phyloP scores from a whole-genome alignment of 2,888 invertebrate genomes.

The Apomyelois bistriatella region DNA sequence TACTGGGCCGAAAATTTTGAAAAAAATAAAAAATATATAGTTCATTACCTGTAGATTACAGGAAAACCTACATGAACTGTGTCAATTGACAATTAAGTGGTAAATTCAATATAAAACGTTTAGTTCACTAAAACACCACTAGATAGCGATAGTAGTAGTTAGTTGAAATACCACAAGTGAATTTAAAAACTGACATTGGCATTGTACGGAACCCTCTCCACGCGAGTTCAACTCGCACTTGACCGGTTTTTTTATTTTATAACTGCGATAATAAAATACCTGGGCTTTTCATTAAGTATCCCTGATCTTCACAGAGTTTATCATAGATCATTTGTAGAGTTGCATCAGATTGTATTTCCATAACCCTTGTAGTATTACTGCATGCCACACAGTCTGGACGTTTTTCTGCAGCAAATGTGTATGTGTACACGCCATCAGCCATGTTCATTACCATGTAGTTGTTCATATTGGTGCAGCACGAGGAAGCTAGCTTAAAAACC shows the following conservation, averaged over 20 bases:
- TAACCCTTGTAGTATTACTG: slow-evolving; percentile 83
- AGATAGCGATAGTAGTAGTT: too few species aligned
- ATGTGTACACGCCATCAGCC: slow-evolving; percentile 96
- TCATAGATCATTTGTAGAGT: slow-evolving; percentile 91
- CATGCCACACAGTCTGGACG: slow-evolving; percentile 94
- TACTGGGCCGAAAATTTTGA: too few species aligned
- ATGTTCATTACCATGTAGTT: slow-evolving; percentile 99
- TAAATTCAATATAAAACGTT: too few species aligned
- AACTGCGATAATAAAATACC: slow-evolving; percentile 47
- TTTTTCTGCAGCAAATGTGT: slow-evolving; percentile 95
- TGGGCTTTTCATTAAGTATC: slow-evolving; percentile 95
- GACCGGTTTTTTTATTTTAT: neutral
- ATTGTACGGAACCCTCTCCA: too few species aligned
- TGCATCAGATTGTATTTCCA: slow-evolving; percentile 80
- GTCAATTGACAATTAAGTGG: too few species aligned
- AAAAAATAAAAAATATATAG: too few species aligned
- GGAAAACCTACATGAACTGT: too few species aligned
- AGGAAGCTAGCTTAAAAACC: slow-evolving; percentile 97
- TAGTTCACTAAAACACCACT: too few species aligned
- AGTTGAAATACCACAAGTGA: too few species aligned
- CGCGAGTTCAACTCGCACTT: too few species aligned
- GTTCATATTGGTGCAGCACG: slow-evolving; percentile 92
- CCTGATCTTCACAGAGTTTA: slow-evolving; percentile 85
- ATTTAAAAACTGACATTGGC: too few species aligned
- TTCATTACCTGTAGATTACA: too few species aligned